Conservation (phyloP, 2,888 invertebrate species). For the Ochropacha duplaris region DNA sequence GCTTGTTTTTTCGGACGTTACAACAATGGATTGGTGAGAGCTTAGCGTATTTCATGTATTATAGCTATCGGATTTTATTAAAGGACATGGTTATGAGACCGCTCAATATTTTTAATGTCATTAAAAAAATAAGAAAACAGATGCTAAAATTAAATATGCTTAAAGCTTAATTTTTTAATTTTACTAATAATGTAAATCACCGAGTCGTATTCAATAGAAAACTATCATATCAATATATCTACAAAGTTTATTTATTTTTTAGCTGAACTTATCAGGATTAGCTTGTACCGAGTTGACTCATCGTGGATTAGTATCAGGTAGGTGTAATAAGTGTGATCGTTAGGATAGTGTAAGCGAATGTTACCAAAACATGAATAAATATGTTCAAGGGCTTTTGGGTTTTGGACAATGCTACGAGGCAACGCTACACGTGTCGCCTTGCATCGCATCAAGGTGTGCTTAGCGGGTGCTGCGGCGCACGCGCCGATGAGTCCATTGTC, state of each 20-base stretch:
- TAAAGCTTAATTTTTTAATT: no score
- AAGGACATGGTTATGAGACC: conserved; percentile 41
- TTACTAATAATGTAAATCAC: no score
- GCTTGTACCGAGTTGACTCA: no score
- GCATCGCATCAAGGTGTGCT: conserved; percentile 58
- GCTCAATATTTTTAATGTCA: not conserved
- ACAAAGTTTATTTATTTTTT: no score
- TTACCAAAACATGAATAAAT: not conserved
- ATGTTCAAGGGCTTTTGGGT: not conserved
- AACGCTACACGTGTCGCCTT: not conserved
- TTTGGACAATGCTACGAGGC: not conserved
- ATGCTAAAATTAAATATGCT: no score
- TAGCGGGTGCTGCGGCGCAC: conserved; percentile 52
- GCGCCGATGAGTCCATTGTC: conserved; percentile 72
- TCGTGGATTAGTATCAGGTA: no score
- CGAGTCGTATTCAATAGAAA: no score
- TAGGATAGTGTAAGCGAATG: not conserved
- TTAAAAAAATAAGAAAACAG: no score
- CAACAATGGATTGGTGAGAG: conserved; percentile 54
- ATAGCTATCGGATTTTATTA: conserved; percentile 42
- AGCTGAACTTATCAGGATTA: no score
- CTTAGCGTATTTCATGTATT: conserved; percentile 43
- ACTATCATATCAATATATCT: no score
- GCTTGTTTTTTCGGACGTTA: conserved; percentile 60
- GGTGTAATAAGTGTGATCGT: no score